Evolutionary conservation across 2,113 vertebrate genomes (phyloP).

Genomic region (Gallinago jamesoni): DNA sequence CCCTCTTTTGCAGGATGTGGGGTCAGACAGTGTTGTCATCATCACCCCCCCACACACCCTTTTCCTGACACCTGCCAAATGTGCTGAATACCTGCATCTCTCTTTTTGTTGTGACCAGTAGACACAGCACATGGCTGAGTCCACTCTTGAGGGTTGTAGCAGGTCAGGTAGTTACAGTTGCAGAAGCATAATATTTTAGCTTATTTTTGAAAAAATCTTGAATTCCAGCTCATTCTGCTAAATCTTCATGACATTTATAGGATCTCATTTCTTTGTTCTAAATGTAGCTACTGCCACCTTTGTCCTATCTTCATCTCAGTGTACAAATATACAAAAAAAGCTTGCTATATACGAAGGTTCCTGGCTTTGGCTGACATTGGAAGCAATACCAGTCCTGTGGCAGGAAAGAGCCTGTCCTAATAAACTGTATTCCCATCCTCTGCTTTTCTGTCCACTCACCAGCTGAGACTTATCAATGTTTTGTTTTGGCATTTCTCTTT

Average conservation of each 20-base stretch:
- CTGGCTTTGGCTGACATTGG: background rate
- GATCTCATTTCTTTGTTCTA: background rate
- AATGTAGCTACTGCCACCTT: background rate
- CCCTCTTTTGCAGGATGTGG: background rate
- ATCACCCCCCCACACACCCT: background rate
- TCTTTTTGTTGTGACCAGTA: background rate
- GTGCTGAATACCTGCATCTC: background rate
- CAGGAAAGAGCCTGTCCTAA: slow-evolving; percentile 14
- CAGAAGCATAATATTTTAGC: background rate
- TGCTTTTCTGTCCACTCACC: background rate
- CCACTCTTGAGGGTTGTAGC: background rate
- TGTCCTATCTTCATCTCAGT: background rate
- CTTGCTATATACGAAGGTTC: background rate
- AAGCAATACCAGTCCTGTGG: background rate
- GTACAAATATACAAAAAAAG: background rate
- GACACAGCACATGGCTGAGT: background rate
- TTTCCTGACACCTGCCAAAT: background rate
- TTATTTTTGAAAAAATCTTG: background rate
- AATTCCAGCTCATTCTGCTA: background rate
- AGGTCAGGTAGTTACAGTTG: background rate
- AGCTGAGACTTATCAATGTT: background rate
- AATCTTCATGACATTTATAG: background rate
- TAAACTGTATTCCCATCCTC: slow-evolving; percentile 1
- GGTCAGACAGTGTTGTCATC: background rate
- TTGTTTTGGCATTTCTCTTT: slow-evolving; percentile 28